Conservation (phyloP, 2,113 vertebrate genomes). For the Rhadina sibilatrix region DNA sequence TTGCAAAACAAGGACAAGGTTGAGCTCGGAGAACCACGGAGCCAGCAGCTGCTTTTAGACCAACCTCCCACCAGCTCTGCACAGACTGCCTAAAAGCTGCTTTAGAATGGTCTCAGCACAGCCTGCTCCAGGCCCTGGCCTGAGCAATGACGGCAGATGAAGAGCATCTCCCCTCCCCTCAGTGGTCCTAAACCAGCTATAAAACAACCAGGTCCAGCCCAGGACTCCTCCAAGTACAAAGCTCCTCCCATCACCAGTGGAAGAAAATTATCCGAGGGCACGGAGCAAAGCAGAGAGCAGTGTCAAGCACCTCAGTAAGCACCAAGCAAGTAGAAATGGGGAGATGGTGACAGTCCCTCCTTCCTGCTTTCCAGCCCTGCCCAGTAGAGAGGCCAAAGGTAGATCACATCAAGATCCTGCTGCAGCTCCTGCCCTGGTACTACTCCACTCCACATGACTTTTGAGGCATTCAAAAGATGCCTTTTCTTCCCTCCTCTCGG, state of each 20-base stretch:
- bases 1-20: neutral
- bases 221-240: neutral
- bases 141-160: fast-evolving
- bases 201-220: neutral
- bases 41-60: neutral
- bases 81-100: neutral
- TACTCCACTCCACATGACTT: neutral
- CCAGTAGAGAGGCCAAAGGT: neutral
- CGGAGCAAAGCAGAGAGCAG: neutral
- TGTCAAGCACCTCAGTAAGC: neutral
- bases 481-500: neutral
- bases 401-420: neutral
- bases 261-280: neutral
- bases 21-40: neutral
- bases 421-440: neutral
- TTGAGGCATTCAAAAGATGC: neutral
- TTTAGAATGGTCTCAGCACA: neutral
- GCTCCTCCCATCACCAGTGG: neutral
- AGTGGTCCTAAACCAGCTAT: fast-evolving
- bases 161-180: neutral
- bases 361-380: neutral
- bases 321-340: neutral
- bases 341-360: neutral
- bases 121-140: neutral
- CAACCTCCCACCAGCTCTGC: neutral